Evolutionary conservation across 1,140 invertebrate genomes (phyloP).

Genomic region (Zaprionus nigranus): DNA sequence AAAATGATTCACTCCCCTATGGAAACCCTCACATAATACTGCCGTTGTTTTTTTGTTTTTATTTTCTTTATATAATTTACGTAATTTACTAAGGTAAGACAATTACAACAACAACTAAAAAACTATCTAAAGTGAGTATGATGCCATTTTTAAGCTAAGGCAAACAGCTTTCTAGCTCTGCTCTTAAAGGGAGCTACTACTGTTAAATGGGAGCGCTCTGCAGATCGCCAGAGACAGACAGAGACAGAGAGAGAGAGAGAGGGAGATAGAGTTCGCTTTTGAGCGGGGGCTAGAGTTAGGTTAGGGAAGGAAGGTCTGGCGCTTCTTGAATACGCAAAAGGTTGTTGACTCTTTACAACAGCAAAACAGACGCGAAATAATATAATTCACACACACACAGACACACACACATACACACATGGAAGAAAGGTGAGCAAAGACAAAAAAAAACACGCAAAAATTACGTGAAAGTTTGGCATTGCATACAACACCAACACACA

Average conservation of each 20-base stretch:
- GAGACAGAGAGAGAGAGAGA: not conserved
- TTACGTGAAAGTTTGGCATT: constrained; percentile 84
- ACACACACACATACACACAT: constrained; percentile 19
- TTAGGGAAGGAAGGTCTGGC: constrained; percentile 57
- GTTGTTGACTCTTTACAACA: constrained; percentile 81
- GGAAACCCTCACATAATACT: constrained; percentile 10
- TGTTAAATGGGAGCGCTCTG: constrained; percentile 3
- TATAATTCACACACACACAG: constrained; percentile 71
- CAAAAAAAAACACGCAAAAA: constrained; percentile 60
- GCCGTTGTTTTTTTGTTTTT: not conserved
- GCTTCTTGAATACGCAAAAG: constrained; percentile 78
- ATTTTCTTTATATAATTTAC: constrained; percentile 22
- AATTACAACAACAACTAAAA: constrained; percentile 13
- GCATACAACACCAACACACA: constrained; percentile 44
- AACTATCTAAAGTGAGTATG: constrained; percentile 42
- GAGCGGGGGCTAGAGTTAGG: constrained; percentile 1
- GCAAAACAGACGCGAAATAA: constrained; percentile 79
- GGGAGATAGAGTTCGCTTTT: not conserved
- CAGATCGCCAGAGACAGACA: too few species aligned
- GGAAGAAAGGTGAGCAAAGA: constrained; percentile 40
- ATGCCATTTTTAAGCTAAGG: constrained; percentile 67
- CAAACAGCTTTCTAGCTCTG: constrained; percentile 37
- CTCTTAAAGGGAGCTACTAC: constrained; percentile 31
- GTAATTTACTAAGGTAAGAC: constrained; percentile 24
- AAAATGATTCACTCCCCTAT: not conserved